phyloP scores from a whole-genome alignment of 2,888 invertebrate genomes.

The Drosophila subsilvestris region DNA sequence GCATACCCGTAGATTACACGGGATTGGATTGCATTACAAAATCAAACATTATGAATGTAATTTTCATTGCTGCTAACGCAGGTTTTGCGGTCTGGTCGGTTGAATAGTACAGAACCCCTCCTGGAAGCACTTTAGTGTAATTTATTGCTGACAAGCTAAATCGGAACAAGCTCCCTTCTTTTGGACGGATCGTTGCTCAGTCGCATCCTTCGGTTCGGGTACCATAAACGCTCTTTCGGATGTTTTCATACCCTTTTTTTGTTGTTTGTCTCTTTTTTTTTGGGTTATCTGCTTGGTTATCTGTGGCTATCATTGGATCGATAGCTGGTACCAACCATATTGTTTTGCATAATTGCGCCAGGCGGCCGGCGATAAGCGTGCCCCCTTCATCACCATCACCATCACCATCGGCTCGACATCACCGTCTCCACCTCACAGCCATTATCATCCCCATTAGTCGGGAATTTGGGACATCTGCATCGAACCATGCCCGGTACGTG shows the following conservation, averaged over 20 bases:
- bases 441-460: conserved; percentile 47
- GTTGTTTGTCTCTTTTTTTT: conserved; percentile 13
- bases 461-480: conserved; percentile 44
- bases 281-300: conserved; percentile 22
- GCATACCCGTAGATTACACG: too few species aligned
- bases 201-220: background rate
- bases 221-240: background rate
- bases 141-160: too few species aligned
- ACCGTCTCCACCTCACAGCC: conserved; percentile 23
- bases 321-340: conserved; percentile 66
- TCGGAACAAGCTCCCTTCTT: background rate
- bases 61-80: too few species aligned
- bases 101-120: too few species aligned
- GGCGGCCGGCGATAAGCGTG: conserved; percentile 54
- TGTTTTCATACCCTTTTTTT: background rate
- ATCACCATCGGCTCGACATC: conserved; percentile 19
- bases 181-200: background rate
- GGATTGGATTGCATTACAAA: too few species aligned
- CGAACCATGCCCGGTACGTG: conserved; percentile 22
- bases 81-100: too few species aligned
- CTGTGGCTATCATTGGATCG: conserved; percentile 56
- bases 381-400: conserved; percentile 20
- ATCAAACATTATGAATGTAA: too few species aligned
- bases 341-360: conserved; percentile 77
- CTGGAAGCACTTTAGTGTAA: too few species aligned